phyloP scores from a whole-genome alignment of 1,140 invertebrate species.

The Physella acuta region DNA sequence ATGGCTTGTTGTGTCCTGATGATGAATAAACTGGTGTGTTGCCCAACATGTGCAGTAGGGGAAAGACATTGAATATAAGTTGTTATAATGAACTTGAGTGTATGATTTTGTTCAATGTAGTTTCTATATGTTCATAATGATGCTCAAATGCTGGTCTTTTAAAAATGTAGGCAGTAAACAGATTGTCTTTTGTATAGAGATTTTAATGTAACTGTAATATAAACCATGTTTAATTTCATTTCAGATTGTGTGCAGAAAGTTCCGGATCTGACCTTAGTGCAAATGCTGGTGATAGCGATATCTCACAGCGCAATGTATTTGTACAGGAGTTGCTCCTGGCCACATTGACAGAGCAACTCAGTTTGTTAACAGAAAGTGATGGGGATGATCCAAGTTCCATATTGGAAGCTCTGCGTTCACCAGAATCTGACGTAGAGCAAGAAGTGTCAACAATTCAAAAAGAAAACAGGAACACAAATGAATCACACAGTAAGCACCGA shows the following conservation, averaged over 20 bases:
- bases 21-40: no score
- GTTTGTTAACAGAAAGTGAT: slow-evolving; percentile 34
- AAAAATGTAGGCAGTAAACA: no score
- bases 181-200: no score
- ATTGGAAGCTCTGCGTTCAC: slow-evolving; percentile 29
- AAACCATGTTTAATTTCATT: no score
- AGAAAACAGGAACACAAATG: slow-evolving; percentile 13
- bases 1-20: no score
- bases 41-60: no score
- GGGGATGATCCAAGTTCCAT: slow-evolving; percentile 34
- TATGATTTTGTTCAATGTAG: no score
- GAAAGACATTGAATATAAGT: no score
- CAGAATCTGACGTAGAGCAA: slow-evolving; percentile 28
- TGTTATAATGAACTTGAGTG: no score
- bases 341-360: slow-evolving; percentile 63
- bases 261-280: slow-evolving; percentile 63
- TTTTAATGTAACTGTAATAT: no score
- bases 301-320: slow-evolving; percentile 71
- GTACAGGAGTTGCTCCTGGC: slow-evolving; percentile 71
- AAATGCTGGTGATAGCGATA: slow-evolving; percentile 66
- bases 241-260: slow-evolving; percentile 63
- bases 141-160: no score
- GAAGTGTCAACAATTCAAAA: slow-evolving; percentile 21
- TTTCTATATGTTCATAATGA: no score
- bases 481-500: slow-evolving; percentile 27